A percentile compares a stretch with the other conserved stretches of the same genome.
These are phyloP conservation scores for Coreoperca whiteheadi DNA, from an alignment of 2,113 vertebrate species.

Conservation along the genomic window DNA sequence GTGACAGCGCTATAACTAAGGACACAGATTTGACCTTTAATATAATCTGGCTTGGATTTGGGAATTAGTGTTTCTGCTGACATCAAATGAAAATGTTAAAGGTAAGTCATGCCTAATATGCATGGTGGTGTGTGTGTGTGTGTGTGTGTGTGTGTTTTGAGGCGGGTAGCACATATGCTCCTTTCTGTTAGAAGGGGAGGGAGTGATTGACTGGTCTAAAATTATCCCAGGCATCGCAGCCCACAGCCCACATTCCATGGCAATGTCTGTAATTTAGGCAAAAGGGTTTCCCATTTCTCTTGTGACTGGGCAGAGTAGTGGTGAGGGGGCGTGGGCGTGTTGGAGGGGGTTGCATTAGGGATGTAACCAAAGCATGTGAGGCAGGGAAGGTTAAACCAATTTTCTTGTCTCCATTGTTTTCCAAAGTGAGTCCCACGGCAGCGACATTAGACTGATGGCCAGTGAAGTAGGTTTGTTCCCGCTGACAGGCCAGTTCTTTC, in stretches of 20 bases:
- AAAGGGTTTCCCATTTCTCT: constrained; percentile 74
- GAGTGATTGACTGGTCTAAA: constrained; percentile 81
- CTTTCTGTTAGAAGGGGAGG: constrained; percentile 42
- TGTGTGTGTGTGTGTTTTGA: constrained; percentile 18
- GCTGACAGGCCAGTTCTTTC: constrained; percentile 68
- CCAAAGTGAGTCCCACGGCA: constrained; percentile 55
- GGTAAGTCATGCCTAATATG: constrained; percentile 25
- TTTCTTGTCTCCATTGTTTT: constrained; percentile 80
- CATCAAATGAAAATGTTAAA: constrained; percentile 45
- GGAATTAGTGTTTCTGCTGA: constrained; percentile 40
- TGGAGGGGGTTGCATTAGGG: constrained; percentile 61
- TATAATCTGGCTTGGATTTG: constrained; percentile 38
- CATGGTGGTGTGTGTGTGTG: constrained; percentile 7
- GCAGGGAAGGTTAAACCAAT: constrained; percentile 81
- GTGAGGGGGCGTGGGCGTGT: not conserved
- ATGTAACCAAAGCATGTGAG: constrained; percentile 66
- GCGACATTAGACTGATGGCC: constrained; percentile 64
- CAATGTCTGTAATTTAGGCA: constrained; percentile 80
- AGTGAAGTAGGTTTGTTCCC: constrained; percentile 47
- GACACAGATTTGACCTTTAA: constrained; percentile 38
- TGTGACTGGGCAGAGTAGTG: constrained; percentile 35
- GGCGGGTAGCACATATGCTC: constrained; percentile 40
- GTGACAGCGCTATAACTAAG: constrained; percentile 20
- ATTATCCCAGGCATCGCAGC: constrained; percentile 71
- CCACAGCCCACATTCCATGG: constrained; percentile 72